Evolutionary conservation across 2,888 invertebrate species (phyloP), one percentile per base, ranked within the genome.

Genomic region (Polyommatus iphigenia): DNA sequence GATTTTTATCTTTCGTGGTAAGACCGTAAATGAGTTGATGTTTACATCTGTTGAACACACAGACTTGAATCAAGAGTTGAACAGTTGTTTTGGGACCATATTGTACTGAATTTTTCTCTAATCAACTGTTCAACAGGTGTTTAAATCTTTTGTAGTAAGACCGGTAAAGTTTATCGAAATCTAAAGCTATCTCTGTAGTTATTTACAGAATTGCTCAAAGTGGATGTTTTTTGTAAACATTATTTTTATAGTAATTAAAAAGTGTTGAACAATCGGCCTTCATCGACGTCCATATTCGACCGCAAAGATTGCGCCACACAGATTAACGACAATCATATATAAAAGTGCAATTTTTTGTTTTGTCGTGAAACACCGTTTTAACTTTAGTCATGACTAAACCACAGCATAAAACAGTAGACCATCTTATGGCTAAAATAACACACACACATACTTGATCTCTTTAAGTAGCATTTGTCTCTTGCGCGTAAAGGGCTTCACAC

Each of bases 221-320:
- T 24, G 4, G 10, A 8, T 62, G 20, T 62, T 20, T 59, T 2
- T 59, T 13, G 46, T 59, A 20, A 59, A 59, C n/a, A 24, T 59
- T 13, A 13, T 24, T 67, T 67, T 67, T 5, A 67, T 29, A 67
- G 32, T 67, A 29, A 29, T 20, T 15, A 67, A 67, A 67, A 67
- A 67, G 6, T 67, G 29, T 67, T 32, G 67, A 67, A 67, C 67
- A 29, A 67, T 32, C 29, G 67, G 67, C 67, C 67, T 67, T 67
- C 67, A 6, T 67, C 20, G 13, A 4, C 13, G 24, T 67, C 62
- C 62, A 29, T 67, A 24, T 24, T 67, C 13, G 24, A 20, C 62
- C 24, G 62, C 29, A 24, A 24, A 13, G 4, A 24, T 67, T 67
- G 67, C 67, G 67, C 24, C 29, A 67, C 13, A 29, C 29, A 29